Evolutionary conservation across 2,113 vertebrate species (phyloP).

Genomic region (Copsychus sechellarum): DNA sequence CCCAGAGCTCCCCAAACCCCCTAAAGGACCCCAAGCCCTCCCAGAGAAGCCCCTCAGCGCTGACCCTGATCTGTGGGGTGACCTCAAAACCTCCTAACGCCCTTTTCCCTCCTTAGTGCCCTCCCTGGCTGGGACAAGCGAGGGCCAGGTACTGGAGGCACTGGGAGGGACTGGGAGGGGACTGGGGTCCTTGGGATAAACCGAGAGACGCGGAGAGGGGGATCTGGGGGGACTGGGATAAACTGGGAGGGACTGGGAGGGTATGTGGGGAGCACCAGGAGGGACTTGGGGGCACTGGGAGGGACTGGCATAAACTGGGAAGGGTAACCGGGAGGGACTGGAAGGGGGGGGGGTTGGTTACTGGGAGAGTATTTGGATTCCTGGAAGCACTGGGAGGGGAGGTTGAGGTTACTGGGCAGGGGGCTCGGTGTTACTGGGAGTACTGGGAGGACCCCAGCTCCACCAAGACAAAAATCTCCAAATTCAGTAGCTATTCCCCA

Average conservation of each 20-base stretch:
- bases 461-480: neutral
- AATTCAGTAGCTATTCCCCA: too few relatives aligned
- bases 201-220: neutral
- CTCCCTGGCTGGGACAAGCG: neutral
- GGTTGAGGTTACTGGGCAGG: neutral
- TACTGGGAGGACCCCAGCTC: neutral
- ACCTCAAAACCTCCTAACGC: neutral
- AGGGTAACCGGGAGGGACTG: too few relatives aligned
- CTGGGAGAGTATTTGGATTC: neutral
- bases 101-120: neutral
- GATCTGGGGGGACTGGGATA: neutral
- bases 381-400: neutral
- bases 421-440: neutral
- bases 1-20: neutral
- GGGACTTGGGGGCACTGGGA: too few relatives aligned
- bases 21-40: neutral
- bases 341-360: neutral
- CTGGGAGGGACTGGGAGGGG: neutral
- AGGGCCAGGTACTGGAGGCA: neutral
- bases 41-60: neutral
- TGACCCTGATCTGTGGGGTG: neutral
- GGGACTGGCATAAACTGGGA: neutral
- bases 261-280: too few relatives aligned
- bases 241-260: neutral
- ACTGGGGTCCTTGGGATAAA: neutral